Percentiles rank a stretch among this genome's conserved stretches.
Evolutionary conservation across 2,888 invertebrate species (phyloP).

Genomic region (Oxytorus armatus): DNA sequence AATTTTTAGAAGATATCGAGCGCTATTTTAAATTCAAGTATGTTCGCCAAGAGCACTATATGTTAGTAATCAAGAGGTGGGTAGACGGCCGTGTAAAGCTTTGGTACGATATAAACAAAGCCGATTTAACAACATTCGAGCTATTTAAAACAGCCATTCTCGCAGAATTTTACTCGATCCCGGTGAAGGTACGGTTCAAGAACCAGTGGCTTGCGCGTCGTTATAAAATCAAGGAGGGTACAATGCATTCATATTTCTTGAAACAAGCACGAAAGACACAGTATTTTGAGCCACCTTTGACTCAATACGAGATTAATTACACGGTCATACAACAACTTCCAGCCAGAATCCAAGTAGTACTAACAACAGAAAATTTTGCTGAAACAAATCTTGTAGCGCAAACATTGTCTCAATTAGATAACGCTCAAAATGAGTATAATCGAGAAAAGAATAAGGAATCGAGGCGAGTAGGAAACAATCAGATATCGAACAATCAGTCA

Average conservation of each 20-base stretch:
- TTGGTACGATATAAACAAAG: conserved; percentile 31
- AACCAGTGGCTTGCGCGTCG: neutral
- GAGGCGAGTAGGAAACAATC: too few relatives aligned
- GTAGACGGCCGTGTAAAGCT: conserved; percentile 46
- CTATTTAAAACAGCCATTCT: conserved; percentile 37
- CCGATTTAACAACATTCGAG: conserved; percentile 17
- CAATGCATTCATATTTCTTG: too few relatives aligned
- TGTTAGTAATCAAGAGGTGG: conserved; percentile 37
- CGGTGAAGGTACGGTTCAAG: conserved; percentile 30
- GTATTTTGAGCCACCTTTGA: conserved; percentile 8
- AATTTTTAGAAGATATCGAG: conserved; percentile 47
- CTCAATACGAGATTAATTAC: conserved; percentile 24
- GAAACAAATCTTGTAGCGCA: neutral
- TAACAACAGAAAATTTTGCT: conserved; percentile 19
- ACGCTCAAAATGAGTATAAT: too few relatives aligned
- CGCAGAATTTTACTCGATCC: conserved; percentile 56
- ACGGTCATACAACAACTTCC: conserved; percentile 27
- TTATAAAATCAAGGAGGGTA: too few relatives aligned
- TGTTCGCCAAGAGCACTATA: conserved; percentile 13
- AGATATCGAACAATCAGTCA: too few relatives aligned
- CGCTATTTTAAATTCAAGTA: conserved; percentile 42
- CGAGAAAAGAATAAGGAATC: too few relatives aligned
- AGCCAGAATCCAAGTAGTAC: neutral
- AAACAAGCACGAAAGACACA: neutral
- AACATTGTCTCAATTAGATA: too few relatives aligned